phyloP scores from a whole-genome alignment of 2,797 vertebrate species.

The Onychomys leucogaster region DNA sequence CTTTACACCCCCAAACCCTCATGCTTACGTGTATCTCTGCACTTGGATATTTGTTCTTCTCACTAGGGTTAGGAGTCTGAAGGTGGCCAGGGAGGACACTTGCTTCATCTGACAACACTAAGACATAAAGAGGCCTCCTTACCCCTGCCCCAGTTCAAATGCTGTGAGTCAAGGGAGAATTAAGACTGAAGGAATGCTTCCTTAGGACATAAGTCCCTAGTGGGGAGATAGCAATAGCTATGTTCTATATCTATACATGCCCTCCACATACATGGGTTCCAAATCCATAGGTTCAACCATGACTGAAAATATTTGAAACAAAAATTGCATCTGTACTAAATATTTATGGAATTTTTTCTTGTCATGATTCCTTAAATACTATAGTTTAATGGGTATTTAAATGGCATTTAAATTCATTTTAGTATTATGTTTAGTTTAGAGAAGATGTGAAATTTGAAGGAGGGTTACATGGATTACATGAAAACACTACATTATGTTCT shows the following conservation, averaged over 20 bases:
- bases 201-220: not conserved
- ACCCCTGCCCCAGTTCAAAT: not conserved
- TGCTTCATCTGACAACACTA: not conserved
- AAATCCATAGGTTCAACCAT: not conserved
- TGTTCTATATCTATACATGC: not conserved
- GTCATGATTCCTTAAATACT: not conserved
- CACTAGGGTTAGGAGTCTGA: not conserved
- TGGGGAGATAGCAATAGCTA: not conserved
- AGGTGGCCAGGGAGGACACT: not conserved
- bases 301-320: not conserved
- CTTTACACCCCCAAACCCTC: not conserved
- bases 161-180: constrained; percentile 26
- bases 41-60: not conserved
- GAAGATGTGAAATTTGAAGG: not conserved
- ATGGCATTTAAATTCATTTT: not conserved
- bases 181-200: constrained; percentile 1
- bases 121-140: not conserved
- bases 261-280: not conserved
- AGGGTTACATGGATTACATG: not conserved
- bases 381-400: not conserved
- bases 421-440: not conserved
- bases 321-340: not conserved
- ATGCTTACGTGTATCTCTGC: not conserved
- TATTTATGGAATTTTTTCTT: not conserved
- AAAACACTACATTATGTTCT: not conserved